Percentiles rank a stretch among this genome's conserved stretches.
phyloP scores from a whole-genome alignment of 2,888 invertebrate genomes.

The Drosophila subsilvestris region DNA sequence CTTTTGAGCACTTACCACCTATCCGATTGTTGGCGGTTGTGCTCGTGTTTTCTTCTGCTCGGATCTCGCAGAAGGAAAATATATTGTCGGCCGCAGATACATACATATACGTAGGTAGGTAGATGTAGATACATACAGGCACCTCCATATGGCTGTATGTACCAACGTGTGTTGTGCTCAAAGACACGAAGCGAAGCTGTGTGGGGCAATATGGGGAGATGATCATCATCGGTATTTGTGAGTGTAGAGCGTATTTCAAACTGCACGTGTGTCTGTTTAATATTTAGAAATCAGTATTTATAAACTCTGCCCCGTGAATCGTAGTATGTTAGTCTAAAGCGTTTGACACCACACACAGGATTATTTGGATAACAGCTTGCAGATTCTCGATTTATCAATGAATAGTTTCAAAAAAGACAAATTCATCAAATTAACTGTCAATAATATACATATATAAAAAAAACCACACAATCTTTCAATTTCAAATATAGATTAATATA shows the following conservation, averaged over 20 bases:
- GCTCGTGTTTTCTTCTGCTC: slow-evolving; percentile 35
- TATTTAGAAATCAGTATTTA: slow-evolving; percentile 48
- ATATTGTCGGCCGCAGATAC: slow-evolving; percentile 20
- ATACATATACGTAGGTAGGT: slow-evolving; percentile 15
- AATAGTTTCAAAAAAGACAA: neutral
- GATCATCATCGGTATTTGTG: slow-evolving; percentile 25
- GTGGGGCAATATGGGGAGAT: slow-evolving; percentile 40
- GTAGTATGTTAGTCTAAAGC: slow-evolving; percentile 9
- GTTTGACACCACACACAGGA: slow-evolving; percentile 20
- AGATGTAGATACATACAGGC: slow-evolving; percentile 13
- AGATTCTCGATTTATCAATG: neutral
- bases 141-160: slow-evolving; percentile 18
- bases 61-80: slow-evolving; percentile 41
- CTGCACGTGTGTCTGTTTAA: slow-evolving; percentile 52
- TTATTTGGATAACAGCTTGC: neutral
- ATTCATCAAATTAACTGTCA: neutral
- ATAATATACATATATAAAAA: neutral
- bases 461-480: neutral
- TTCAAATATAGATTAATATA: neutral
- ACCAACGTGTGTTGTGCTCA: slow-evolving; percentile 20
- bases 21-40: slow-evolving; percentile 52
- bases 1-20: slow-evolving; percentile 75
- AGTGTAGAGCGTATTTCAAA: slow-evolving; percentile 41
- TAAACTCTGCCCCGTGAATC: slow-evolving; percentile 32
- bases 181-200: slow-evolving; percentile 20